Evolutionary conservation across 2,888 invertebrate genomes (phyloP).

Genomic region (Mystacides longicornis): DNA sequence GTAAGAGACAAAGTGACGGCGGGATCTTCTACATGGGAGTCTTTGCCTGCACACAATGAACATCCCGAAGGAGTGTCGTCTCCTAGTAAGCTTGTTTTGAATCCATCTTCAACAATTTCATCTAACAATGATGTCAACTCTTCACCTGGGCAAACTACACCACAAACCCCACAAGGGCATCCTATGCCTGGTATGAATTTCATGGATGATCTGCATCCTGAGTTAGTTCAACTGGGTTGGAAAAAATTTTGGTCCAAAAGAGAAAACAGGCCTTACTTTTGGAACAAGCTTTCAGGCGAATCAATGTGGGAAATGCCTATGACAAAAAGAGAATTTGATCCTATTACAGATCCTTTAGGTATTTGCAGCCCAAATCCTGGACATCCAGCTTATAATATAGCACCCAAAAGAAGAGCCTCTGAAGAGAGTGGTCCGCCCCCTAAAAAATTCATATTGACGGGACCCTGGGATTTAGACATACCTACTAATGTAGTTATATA

Average conservation of each 20-base stretch:
- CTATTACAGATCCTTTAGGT: slow-evolving; percentile 84
- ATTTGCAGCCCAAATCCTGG: slow-evolving; percentile 55
- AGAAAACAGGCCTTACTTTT: slow-evolving; percentile 91
- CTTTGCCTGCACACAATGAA: slow-evolving; percentile 37
- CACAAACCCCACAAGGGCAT: slow-evolving; percentile 52
- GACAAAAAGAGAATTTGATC: slow-evolving; percentile 76
- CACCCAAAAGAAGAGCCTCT: slow-evolving; percentile 68
- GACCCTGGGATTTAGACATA: slow-evolving; percentile 93
- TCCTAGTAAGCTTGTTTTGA: slow-evolving; percentile 27
- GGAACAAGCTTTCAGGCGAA: slow-evolving; percentile 92
- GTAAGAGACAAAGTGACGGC: slow-evolving; percentile 48
- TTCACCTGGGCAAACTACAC: slow-evolving; percentile 29
- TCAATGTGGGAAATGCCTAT: slow-evolving; percentile 96
- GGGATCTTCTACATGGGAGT: slow-evolving; percentile 46
- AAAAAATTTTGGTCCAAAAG: slow-evolving; percentile 94
- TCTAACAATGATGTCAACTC: slow-evolving; percentile 33
- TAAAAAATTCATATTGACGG: slow-evolving; percentile 81
- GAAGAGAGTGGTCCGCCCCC: slow-evolving; percentile 73
- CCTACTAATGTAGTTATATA: slow-evolving; percentile 85
- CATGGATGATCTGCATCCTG: slow-evolving; percentile 43
- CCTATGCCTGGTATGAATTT: slow-evolving; percentile 47
- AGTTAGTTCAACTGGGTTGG: slow-evolving; percentile 79
- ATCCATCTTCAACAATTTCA: slow-evolving; percentile 27
- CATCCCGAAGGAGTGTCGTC: slow-evolving; percentile 44
- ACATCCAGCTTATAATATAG: slow-evolving; percentile 45